Evolutionary conservation across 2,888 invertebrate genomes (phyloP), one percentile per base, ranked within the genome.

Genomic region (Drosophila sordidapex): DNA sequence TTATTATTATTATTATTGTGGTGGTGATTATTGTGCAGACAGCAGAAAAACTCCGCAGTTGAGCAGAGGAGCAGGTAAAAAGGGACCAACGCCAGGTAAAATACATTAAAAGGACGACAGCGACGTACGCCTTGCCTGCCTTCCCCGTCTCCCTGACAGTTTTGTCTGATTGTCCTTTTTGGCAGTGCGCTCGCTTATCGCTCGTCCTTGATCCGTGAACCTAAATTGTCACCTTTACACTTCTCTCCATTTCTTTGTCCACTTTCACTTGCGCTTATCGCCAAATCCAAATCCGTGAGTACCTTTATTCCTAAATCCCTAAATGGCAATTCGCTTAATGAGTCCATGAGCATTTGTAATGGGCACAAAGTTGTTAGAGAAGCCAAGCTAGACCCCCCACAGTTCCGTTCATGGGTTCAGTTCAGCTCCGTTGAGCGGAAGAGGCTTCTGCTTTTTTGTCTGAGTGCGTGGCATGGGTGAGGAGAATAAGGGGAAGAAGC

Each of bases 341-440:
- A 78, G 76, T 51, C 27, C 71, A 79, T 79, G 60, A 71, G 57
- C 65, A 53, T 66, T 66, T 74, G 58, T 52, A 84, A 82, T 80
- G 81, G 61, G 66, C 38, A 52, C 58, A 60, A 38, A 60, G 51
- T 40, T 35, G 54, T 51, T 27, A 38, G 25, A n/a, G 40, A 25
- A 27, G 18, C 40, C n/a, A 25, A 40, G 31, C 7, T 4, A 49
- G 78, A 78, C 79, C 78, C 61, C 75, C 78, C 79, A 65, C 33
- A 49, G 79, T 46, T 63, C 4, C 18, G 51, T 58, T 75, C 36
- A 25, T 38, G 35, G 29, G 52, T 18, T 25, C 13, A 29, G 76
- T 72, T 80, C 61, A 54, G 59, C 63, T 74, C 40, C 56, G 74
- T 46, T 53, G 59, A 74, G 69, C 74, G 69, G 74, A 74, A 74